A percentile compares a stretch with the other conserved stretches of the same genome.
These are phyloP conservation scores for Pristionchus entomophagus DNA, from an alignment of 2,888 invertebrate genomes.

Conservation along the genomic window DNA sequence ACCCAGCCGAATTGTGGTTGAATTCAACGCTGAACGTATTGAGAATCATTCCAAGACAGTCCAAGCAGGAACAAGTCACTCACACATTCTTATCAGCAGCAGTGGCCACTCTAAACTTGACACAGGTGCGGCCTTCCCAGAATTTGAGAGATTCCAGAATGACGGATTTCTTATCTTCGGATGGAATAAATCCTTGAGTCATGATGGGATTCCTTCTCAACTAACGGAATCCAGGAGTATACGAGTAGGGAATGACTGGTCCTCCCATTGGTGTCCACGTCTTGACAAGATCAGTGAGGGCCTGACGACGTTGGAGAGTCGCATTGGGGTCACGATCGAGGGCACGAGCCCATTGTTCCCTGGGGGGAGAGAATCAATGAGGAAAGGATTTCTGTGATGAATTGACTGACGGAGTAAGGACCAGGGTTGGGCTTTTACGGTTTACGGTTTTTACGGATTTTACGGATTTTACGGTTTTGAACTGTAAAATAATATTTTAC, in stretches of 20 bases:
- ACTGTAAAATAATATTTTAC: no score
- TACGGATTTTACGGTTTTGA: no score
- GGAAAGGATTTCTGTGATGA: no score
- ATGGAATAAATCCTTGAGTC: background rate
- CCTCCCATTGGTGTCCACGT: conserved; percentile 22
- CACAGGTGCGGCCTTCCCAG: conserved; percentile 12
- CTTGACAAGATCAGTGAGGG: background rate
- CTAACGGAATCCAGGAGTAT: conserved; percentile 31
- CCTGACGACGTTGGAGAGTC: conserved; percentile 42
- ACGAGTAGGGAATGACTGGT: conserved; percentile 18
- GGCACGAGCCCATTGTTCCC: conserved; percentile 27
- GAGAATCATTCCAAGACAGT: background rate
- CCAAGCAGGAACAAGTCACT: background rate
- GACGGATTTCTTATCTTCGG: background rate
- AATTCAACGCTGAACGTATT: background rate
- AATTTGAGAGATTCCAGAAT: background rate
- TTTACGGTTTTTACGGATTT: no score
- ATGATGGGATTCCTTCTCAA: background rate
- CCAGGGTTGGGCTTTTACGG: no score
- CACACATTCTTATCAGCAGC: conserved; percentile 4
- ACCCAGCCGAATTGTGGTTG: background rate
- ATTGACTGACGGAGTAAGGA: background rate
- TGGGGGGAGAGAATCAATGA: background rate
- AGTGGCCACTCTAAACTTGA: background rate
- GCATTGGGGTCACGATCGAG: conserved; percentile 19